Evolutionary conservation across 2,113 vertebrate genomes (phyloP).

Genomic region (Engystomops pustulosus): DNA sequence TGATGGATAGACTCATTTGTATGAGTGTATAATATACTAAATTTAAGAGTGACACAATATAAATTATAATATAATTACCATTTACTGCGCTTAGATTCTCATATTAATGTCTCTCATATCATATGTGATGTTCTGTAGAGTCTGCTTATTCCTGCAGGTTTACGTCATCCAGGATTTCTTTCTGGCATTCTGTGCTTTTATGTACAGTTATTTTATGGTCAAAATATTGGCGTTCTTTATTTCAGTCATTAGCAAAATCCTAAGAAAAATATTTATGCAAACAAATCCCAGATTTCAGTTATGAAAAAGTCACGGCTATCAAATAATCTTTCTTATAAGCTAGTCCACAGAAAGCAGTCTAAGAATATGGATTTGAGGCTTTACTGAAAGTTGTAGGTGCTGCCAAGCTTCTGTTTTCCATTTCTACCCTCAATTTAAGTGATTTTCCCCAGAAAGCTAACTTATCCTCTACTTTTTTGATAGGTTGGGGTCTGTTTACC

Average conservation of each 20-base stretch:
- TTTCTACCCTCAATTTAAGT: too few relatives aligned
- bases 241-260: background rate
- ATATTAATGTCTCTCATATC: too few relatives aligned
- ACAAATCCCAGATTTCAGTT: background rate
- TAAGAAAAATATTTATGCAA: background rate
- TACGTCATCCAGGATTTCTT: too few relatives aligned
- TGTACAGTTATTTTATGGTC: background rate
- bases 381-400: background rate
- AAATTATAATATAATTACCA: background rate
- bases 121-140: background rate
- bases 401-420: background rate
- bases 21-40: background rate
- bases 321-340: too few relatives aligned
- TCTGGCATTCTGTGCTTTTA: background rate
- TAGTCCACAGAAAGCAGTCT: too few relatives aligned
- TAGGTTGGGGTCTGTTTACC: too few relatives aligned
- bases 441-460: too few relatives aligned
- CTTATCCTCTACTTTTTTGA: too few relatives aligned
- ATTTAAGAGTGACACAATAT: background rate
- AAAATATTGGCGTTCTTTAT: background rate
- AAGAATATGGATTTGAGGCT: too few relatives aligned
- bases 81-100: background rate
- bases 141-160: background rate
- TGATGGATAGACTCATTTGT: slow-evolving; percentile 30
- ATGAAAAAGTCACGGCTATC: too few relatives aligned